Conservation (phyloP, 1,140 invertebrate genomes). For the Cydia splendana region DNA sequence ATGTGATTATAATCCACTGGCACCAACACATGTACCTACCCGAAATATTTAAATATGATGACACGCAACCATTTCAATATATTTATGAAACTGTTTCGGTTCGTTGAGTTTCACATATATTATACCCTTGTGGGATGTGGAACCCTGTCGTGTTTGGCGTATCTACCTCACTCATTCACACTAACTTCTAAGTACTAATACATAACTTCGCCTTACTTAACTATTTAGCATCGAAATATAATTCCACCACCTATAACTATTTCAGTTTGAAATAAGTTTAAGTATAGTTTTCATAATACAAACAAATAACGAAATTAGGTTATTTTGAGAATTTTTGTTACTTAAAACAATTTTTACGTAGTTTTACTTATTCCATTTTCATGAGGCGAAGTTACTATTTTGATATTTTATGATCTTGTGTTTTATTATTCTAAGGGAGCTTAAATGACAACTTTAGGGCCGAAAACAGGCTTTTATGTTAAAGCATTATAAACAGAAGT, state of each 20-base stretch:
- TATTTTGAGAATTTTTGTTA: too few relatives aligned
- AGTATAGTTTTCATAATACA: too few relatives aligned
- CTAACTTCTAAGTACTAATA: too few relatives aligned
- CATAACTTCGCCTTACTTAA: too few relatives aligned
- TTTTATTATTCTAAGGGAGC: not conserved
- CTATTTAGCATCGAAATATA: too few relatives aligned
- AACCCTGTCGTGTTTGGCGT: not conserved
- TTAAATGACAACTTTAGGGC: not conserved
- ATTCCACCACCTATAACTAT: too few relatives aligned
- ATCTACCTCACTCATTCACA: not conserved
- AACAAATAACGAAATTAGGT: too few relatives aligned
- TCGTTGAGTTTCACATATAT: slow-evolving; percentile 13
- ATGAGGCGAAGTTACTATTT: not conserved
- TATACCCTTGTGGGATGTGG: not conserved
- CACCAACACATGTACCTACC: not conserved
- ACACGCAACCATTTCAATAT: slow-evolving; percentile 12
- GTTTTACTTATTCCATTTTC: too few relatives aligned
- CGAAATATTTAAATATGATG: slow-evolving; percentile 8
- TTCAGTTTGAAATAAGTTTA: too few relatives aligned
- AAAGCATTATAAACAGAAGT: not conserved
- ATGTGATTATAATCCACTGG: slow-evolving; percentile 2
- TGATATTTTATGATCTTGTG: not conserved
- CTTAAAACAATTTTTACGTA: too few relatives aligned
- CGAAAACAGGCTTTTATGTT: not conserved
- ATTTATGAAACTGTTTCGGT: slow-evolving; percentile 9